Conservation (phyloP, 2,888 invertebrate genomes). For the Melipona beecheii region DNA sequence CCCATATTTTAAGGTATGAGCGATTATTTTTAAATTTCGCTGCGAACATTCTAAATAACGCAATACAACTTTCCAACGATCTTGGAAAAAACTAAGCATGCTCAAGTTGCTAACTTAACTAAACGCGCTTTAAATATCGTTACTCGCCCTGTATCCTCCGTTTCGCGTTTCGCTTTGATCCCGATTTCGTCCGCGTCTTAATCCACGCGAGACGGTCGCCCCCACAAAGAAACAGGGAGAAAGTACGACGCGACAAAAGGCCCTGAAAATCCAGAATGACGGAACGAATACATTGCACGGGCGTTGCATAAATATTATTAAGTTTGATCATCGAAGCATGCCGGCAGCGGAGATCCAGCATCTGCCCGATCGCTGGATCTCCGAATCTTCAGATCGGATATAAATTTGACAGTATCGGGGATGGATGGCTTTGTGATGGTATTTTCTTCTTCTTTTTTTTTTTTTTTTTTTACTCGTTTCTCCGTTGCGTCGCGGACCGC, state of each 20-base stretch:
- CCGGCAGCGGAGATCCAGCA: constrained; percentile 67
- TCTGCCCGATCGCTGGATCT: constrained; percentile 72
- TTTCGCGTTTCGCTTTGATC: constrained; percentile 16
- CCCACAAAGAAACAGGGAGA: constrained; percentile 30
- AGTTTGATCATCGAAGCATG: constrained; percentile 78
- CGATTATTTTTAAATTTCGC: no score
- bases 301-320: constrained; percentile 81
- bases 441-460: constrained; percentile 41
- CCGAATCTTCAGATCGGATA: constrained; percentile 66
- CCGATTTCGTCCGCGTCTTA: constrained; percentile 49
- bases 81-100: no score
- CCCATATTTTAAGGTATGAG: no score
- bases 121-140: constrained; percentile 12
- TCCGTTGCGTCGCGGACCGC: constrained; percentile 36
- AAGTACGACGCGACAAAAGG: constrained; percentile 59
- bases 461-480: constrained; percentile 50
- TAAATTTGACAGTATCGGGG: constrained; percentile 73
- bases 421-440: constrained; percentile 60
- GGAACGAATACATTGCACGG: constrained; percentile 64
- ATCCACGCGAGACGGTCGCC: constrained; percentile 52
- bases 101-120: not conserved
- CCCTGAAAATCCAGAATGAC: constrained; percentile 54
- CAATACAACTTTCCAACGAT: no score
- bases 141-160: not conserved
- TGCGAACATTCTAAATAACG: no score